Percentiles rank a stretch among this genome's conserved stretches.
These are phyloP conservation scores for Hemaris fuciformis DNA, from an alignment of 2,888 invertebrate species.

Conservation along the genomic window DNA sequence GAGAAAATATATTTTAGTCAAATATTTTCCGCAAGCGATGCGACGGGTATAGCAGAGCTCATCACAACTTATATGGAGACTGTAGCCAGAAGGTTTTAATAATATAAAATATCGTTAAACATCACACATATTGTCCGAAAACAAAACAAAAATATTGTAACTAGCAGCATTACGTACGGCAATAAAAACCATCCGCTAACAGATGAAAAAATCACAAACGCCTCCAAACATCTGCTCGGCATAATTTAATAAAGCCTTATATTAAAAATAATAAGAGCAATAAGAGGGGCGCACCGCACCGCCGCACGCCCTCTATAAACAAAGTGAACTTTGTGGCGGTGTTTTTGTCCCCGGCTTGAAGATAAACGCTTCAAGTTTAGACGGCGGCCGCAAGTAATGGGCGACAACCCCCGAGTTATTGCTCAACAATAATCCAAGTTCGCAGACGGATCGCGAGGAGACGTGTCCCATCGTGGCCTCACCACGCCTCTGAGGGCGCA, in stretches of 20 bases:
- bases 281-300: not conserved
- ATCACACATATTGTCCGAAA: not conserved
- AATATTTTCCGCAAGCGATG: no score
- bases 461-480: not conserved
- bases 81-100: no score
- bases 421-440: slow-evolving; percentile 3
- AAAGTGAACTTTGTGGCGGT: slow-evolving; percentile 18
- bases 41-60: no score
- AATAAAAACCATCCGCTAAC: not conserved
- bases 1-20: no score
- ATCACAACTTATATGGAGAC: no score
- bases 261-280: not conserved
- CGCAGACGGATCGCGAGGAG: not conserved
- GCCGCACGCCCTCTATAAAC: slow-evolving; percentile 15
- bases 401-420: slow-evolving; percentile 7
- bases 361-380: slow-evolving; percentile 24
- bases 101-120: no score
- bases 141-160: not conserved
- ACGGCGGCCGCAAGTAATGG: slow-evolving; percentile 14
- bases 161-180: not conserved
- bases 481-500: not conserved
- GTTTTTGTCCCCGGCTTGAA: slow-evolving; percentile 22
- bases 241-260: not conserved
- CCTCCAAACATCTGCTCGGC: no score
- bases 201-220: not conserved